These are phyloP conservation scores for Lates calcarifer DNA, from an alignment of 2,113 vertebrate genomes.

Conservation along the genomic window DNA sequence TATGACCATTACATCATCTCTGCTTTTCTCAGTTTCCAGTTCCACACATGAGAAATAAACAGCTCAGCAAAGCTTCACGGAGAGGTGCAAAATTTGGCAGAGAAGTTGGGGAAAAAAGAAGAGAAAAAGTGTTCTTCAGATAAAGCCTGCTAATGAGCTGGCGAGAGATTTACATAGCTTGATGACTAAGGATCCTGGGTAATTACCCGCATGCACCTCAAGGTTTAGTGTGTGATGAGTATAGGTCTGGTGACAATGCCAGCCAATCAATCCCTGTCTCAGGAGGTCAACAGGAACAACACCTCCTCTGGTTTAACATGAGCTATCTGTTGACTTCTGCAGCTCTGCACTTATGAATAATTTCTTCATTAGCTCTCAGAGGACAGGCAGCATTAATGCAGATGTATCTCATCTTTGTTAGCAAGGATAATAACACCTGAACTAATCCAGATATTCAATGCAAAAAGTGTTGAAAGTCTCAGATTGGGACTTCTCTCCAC, in stretches of 20 bases:
- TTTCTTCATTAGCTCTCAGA: conserved; percentile 51
- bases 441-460: conserved; percentile 40
- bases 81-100: conserved; percentile 53
- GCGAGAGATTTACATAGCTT: conserved; percentile 65
- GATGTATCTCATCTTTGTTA: conserved; percentile 40
- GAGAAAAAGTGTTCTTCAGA: conserved; percentile 65
- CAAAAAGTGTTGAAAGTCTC: conserved; percentile 13
- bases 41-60: conserved; percentile 41
- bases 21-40: conserved; percentile 18
- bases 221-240: conserved; percentile 72
- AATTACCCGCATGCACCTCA: conserved; percentile 71
- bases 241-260: conserved; percentile 64
- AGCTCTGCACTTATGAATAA: conserved; percentile 43
- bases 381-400: conserved; percentile 35
- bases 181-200: conserved; percentile 75
- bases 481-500: conserved; percentile 18
- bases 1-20: conserved; percentile 17
- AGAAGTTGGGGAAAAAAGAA: conserved; percentile 33
- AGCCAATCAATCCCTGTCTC: conserved; percentile 56
- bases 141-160: conserved; percentile 68
- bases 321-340: conserved; percentile 55
- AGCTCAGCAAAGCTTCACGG: conserved; percentile 32
- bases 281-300: conserved; percentile 52
- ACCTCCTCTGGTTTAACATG: conserved; percentile 38
- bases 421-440: conserved; percentile 31